Evolutionary conservation across 2,888 invertebrate genomes (phyloP).

Genomic region (Euplexia lucipara): DNA sequence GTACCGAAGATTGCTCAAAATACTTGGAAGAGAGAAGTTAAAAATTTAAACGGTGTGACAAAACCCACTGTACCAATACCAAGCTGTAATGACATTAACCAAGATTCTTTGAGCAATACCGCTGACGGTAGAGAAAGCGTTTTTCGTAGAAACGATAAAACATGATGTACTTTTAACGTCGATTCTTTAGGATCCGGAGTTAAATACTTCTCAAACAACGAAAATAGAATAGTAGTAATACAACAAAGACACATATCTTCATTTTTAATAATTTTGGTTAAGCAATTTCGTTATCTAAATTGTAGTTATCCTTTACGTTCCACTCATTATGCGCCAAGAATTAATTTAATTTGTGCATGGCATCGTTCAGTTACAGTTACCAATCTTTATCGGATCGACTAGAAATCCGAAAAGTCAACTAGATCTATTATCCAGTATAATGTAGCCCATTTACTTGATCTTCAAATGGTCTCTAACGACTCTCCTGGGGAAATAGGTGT

Average conservation of each 20-base stretch:
- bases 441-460: conserved; percentile 23
- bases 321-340: conserved; percentile 22
- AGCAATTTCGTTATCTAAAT: conserved; percentile 6
- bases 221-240: neutral
- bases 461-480: conserved; percentile 28
- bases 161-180: conserved; percentile 62
- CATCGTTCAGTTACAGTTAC: conserved; percentile 1
- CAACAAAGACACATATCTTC: neutral
- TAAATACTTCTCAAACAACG: conserved; percentile 22
- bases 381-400: neutral
- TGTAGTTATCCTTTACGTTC: conserved; percentile 2
- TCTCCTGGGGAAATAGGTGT: conserved; percentile 30
- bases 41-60: conserved; percentile 67
- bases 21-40: conserved; percentile 34
- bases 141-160: conserved; percentile 83
- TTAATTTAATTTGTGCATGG: neutral
- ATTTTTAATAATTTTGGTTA: neutral
- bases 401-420: conserved; percentile 1
- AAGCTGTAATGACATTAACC: conserved; percentile 70
- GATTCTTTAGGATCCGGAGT: conserved; percentile 27
- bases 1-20: conserved; percentile 34
- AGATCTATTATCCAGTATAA: neutral
- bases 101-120: conserved; percentile 72
- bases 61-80: conserved; percentile 68
- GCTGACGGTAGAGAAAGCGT: conserved; percentile 84